Percentiles rank a stretch among this genome's conserved stretches.
Conservation (phyloP, 2,113 vertebrate genomes). For the Tetraodon nigroviridis region DNA sequence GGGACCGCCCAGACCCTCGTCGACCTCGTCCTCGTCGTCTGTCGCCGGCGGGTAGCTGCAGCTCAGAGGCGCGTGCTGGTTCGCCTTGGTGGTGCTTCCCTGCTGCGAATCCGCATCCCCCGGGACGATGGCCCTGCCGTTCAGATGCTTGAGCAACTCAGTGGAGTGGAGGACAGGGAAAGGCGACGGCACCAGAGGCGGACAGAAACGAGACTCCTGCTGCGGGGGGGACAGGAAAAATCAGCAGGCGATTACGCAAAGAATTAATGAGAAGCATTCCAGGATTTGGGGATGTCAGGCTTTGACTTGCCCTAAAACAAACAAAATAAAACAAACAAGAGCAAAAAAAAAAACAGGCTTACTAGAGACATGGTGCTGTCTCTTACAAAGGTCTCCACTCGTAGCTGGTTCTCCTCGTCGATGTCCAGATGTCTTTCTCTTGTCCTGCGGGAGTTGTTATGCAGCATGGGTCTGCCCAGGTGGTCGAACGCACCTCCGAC, state of each 20-base stretch:
- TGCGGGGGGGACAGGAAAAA: conserved; percentile 17
- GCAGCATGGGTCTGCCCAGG: conserved; percentile 62
- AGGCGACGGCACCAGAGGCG: conserved; percentile 52
- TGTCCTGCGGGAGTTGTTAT: conserved; percentile 56
- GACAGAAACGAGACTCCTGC: conserved; percentile 62
- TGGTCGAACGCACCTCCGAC: conserved; percentile 71
- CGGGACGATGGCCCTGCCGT: conserved; percentile 51
- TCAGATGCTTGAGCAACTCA: conserved; percentile 51
- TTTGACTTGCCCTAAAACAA: conserved; percentile 14
- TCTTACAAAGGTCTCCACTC: conserved; percentile 64
- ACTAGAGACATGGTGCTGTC: conserved; percentile 61
- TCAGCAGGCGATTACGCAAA: conserved; percentile 3
- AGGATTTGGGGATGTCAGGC: conserved; percentile 22
- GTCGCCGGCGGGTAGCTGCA: conserved; percentile 48
- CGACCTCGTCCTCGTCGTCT: conserved; percentile 70
- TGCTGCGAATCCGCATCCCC: conserved; percentile 34
- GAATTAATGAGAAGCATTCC: conserved; percentile 13
- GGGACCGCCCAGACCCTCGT: conserved; percentile 60
- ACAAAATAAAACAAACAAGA: neutral
- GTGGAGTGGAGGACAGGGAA: conserved; percentile 40
- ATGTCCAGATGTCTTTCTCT: conserved; percentile 53
- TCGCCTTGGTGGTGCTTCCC: conserved; percentile 41
- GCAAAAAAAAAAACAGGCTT: conserved; percentile 21
- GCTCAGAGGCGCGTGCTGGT: conserved; percentile 47
- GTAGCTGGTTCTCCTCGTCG: conserved; percentile 51